These are phyloP conservation scores for Cremastinae sp. DNA, from an alignment of 2,888 invertebrate genomes.

Conservation along the genomic window DNA sequence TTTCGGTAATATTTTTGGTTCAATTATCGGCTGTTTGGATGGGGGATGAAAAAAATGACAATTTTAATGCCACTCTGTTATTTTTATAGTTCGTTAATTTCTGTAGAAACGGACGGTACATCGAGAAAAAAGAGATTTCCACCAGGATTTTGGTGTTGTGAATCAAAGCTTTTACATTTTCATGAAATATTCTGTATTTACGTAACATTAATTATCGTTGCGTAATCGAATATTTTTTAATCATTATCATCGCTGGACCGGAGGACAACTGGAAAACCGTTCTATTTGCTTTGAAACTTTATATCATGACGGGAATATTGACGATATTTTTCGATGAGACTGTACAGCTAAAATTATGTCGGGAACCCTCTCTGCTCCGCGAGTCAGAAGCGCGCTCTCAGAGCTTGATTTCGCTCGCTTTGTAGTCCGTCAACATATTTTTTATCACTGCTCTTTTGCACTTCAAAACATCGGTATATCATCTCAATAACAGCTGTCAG, in stretches of 20 bases:
- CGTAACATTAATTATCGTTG: too few relatives aligned
- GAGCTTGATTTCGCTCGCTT: conserved; percentile 20
- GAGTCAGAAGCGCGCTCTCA: conserved; percentile 9
- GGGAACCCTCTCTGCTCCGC: background rate
- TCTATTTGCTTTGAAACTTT: conserved; percentile 18
- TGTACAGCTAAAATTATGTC: background rate
- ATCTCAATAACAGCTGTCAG: conserved; percentile 47
- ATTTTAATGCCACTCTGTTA: background rate
- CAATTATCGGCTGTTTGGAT: background rate
- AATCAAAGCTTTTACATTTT: too few relatives aligned
- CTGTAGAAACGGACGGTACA: too few relatives aligned
- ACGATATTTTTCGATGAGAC: conserved; percentile 26
- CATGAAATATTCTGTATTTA: too few relatives aligned
- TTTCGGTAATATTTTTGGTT: too few relatives aligned
- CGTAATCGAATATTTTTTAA: too few relatives aligned
- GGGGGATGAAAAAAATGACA: too few relatives aligned
- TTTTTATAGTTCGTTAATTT: conserved; percentile 8
- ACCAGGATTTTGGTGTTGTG: too few relatives aligned
- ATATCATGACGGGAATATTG: conserved; percentile 6
- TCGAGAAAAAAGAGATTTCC: too few relatives aligned
- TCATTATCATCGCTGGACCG: too few relatives aligned
- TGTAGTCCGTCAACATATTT: conserved; percentile 20
- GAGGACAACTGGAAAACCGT: too few relatives aligned
- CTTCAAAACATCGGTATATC: conserved; percentile 33
- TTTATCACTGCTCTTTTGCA: conserved; percentile 2